A percentile compares a stretch with the other conserved stretches of the same genome.
phyloP scores from a whole-genome alignment of 1,140 invertebrate species.

The Drosophila triauraria region DNA sequence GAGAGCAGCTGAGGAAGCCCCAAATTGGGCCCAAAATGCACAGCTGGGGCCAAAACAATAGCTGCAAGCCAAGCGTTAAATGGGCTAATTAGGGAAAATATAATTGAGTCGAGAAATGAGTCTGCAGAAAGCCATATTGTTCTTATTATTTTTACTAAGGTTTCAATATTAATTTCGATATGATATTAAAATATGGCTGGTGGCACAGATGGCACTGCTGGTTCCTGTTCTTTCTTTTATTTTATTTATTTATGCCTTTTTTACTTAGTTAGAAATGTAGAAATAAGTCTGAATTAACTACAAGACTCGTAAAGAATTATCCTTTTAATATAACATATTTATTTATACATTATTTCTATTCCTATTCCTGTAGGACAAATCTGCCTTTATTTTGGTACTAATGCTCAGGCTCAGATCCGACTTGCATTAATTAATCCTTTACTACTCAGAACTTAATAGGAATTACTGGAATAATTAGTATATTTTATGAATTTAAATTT shows the following conservation, averaged over 20 bases:
- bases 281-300: not conserved
- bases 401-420: no score
- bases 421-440: no score
- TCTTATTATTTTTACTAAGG: no score
- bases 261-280: not conserved
- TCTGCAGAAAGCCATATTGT: no score
- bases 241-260: not conserved
- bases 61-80: not conserved
- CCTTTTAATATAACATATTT: not conserved
- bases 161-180: not conserved
- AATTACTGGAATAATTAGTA: no score
- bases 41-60: conserved; percentile 8
- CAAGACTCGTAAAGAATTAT: not conserved
- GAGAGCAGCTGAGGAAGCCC: not conserved
- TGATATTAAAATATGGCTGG: not conserved
- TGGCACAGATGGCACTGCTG: no score
- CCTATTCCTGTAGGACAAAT: no score
- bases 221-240: no score
- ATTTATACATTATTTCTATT: not conserved
- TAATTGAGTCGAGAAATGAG: no score
- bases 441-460: no score
- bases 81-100: not conserved
- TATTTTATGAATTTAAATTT: not conserved
- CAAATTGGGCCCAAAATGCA: conserved; percentile 7
- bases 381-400: no score